Evolutionary conservation across 2,113 vertebrate species (phyloP), one percentile per base, ranked within the genome.

Genomic region (Orcinus orca): DNA sequence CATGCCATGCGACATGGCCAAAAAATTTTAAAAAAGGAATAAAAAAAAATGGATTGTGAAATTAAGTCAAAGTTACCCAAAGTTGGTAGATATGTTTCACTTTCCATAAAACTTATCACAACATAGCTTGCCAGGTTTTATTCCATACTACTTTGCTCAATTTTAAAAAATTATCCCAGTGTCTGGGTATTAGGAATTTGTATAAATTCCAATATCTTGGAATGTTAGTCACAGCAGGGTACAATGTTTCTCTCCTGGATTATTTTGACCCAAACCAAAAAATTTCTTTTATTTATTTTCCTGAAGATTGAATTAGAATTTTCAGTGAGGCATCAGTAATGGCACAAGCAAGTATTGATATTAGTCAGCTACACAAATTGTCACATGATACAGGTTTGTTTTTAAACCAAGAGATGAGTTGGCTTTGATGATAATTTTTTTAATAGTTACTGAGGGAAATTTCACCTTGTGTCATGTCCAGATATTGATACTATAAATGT

Each of bases 241-340:
- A 60, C 58, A 84, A 10, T 87, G 36, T 91, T 88, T 94, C 25
- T 73, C 26, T 87, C 68, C 17, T 89, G 38, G 23, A 68, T 80
- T 76, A 81, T 58, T 92, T 77, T 93, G 77, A 76, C 44, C 20
- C 29, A 71, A 77, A 83, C 26, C 11, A 62, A 58, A 77, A 90
- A 41, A 2, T 90, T 96, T 14, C 36, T 90, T 95, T 20, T 33
- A 33, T 71, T 82, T 82, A 5, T 82, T 93, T 96, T 50, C 31
- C 85, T 96, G 50, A 87, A 96, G n/a, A 82, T 31, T 94, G 33
- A 89, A 77, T 70, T 80, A 68, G 29, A 81, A 76, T 83, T 12
- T 76, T 90, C 77, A 93, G 53, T 71, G 85, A 90, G 26, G 5
- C 70, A n/a, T 63, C 81, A 93, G 8, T 65, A 71, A 82, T 71